phyloP scores from a whole-genome alignment of 2,888 invertebrate genomes.

The Lasioglossum marginatum region DNA sequence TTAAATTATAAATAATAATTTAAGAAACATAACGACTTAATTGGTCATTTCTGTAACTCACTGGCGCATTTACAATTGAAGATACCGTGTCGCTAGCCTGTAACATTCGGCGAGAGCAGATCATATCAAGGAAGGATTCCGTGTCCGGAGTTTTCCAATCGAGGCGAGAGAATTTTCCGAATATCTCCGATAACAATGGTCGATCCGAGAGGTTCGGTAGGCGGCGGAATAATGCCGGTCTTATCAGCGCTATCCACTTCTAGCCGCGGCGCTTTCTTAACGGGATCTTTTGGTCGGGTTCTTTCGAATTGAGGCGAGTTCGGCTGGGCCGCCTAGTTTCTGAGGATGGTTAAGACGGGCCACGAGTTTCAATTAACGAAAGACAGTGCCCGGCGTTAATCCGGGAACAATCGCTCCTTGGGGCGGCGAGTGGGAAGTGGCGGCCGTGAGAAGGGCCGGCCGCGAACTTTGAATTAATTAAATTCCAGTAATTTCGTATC shows the following conservation, averaged over 20 bases:
- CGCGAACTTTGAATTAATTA: constrained; percentile 83
- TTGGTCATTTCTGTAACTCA: background rate
- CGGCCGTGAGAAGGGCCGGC: constrained; percentile 66
- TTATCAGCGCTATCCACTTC: constrained; percentile 55
- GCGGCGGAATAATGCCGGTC: constrained; percentile 10
- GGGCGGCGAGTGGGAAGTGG: constrained; percentile 74
- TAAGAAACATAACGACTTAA: background rate
- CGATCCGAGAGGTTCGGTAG: constrained; percentile 15
- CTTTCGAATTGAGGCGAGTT: constrained; percentile 44
- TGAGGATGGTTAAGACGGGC: constrained; percentile 21
- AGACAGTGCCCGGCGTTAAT: constrained; percentile 75
- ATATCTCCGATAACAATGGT: constrained; percentile 31
- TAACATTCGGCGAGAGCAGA: background rate
- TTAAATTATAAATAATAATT: background rate
- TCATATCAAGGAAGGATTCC: background rate
- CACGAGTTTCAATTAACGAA: constrained; percentile 79
- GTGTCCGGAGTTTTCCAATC: background rate
- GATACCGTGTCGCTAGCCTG: background rate
- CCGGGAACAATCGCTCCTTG: constrained; percentile 81
- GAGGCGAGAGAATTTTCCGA: constrained; percentile 13
- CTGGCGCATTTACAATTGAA: background rate
- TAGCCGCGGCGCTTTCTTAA: constrained; percentile 38
- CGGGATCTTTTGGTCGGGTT: constrained; percentile 40
- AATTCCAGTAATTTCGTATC: constrained; percentile 84
- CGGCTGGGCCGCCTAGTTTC: background rate